Percentiles rank a stretch among this genome's conserved stretches.
Evolutionary conservation across 2,797 vertebrate species (phyloP).

Genomic region (Ceryle rudis): DNA sequence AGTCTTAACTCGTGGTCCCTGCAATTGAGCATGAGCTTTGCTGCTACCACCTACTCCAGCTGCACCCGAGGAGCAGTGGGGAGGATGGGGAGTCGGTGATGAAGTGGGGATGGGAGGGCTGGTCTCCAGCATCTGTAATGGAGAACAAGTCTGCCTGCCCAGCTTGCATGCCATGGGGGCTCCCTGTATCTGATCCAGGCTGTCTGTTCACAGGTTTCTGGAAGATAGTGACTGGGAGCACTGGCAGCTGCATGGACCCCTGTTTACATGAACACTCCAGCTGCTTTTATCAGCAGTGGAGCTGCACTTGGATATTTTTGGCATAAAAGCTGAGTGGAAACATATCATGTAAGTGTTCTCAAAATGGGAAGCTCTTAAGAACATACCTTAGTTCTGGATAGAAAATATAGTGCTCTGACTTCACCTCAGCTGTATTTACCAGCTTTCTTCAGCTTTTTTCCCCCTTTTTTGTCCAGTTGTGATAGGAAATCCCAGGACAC

Average conservation of each 20-base stretch:
- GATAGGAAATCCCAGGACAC: not conserved
- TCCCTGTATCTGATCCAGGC: not conserved
- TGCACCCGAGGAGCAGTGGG: not conserved
- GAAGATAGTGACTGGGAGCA: not conserved
- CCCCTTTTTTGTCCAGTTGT: not conserved
- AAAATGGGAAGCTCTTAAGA: constrained; percentile 48
- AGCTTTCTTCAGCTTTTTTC: not conserved
- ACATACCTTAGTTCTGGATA: constrained; percentile 18
- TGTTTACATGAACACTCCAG: not conserved
- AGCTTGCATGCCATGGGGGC: accelerated
- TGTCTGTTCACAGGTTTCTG: not conserved
- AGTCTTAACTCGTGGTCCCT: not conserved
- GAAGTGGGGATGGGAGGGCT: not conserved
- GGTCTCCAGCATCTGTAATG: not conserved
- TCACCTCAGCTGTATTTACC: not conserved
- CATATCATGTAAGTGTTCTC: not conserved
- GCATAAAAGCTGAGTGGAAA: constrained; percentile 46
- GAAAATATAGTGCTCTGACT: constrained; percentile 13
- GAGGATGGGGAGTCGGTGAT: accelerated
- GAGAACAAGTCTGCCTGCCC: not conserved
- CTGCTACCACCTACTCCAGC: accelerated
- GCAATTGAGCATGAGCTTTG: not conserved
- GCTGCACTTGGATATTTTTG: constrained; percentile 38
- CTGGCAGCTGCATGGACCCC: not conserved
- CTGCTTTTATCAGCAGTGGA: not conserved